These are phyloP conservation scores for Equus przewalskii DNA, from an alignment of 2,113 vertebrate species.

Conservation along the genomic window DNA sequence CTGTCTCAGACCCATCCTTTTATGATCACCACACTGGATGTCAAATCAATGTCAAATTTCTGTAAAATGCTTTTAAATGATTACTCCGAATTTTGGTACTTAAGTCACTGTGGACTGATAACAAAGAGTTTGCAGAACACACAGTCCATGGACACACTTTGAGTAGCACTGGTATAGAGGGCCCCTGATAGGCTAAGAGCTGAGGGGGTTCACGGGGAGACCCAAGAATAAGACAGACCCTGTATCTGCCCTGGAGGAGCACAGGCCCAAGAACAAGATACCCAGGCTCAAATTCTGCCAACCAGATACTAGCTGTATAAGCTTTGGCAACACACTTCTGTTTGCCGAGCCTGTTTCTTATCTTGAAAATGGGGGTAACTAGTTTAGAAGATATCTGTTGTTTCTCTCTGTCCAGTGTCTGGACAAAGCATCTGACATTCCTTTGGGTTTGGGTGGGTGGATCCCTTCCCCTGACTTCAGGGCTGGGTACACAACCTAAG, in stretches of 20 bases:
- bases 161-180: not conserved
- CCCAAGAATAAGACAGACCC: not conserved
- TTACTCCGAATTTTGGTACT: constrained; percentile 27
- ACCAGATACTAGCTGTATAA: not conserved
- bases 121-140: not conserved
- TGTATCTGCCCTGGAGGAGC: not conserved
- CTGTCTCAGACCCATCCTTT: not conserved
- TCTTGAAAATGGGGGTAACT: not conserved
- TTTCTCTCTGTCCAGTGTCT: not conserved
- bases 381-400: not conserved
- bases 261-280: not conserved
- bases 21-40: not conserved
- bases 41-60: not conserved
- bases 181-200: not conserved
- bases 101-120: not conserved
- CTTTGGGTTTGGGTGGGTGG: not conserved
- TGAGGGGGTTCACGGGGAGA: not conserved
- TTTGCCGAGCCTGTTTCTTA: not conserved
- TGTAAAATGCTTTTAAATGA: not conserved
- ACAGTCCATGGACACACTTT: not conserved
- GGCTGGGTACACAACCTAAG: not conserved
- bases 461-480: not conserved
- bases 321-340: not conserved
- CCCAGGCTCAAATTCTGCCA: not conserved
- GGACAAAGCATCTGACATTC: not conserved